These are phyloP conservation scores for Adelognathus sp. DNA, from an alignment of 2,888 invertebrate species.

Conservation along the genomic window DNA sequence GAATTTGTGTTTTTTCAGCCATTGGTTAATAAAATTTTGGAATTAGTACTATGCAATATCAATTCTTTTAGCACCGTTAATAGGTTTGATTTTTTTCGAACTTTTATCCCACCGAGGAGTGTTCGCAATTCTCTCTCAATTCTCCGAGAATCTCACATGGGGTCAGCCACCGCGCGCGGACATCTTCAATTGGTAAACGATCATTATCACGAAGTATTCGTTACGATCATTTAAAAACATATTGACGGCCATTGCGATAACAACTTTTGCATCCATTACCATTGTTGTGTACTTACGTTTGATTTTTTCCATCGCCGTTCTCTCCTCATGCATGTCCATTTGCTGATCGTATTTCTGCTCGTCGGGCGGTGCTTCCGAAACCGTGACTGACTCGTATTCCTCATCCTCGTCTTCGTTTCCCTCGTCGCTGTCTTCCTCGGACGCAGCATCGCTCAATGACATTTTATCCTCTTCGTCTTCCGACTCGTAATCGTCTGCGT, in stretches of 20 bases:
- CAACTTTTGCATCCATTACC: neutral
- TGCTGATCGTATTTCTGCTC: constrained; percentile 81
- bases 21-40: too few species aligned
- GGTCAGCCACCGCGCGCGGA: too few species aligned
- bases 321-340: constrained; percentile 90
- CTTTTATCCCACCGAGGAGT: too few species aligned
- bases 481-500: constrained; percentile 81
- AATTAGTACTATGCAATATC: too few species aligned
- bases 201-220: too few species aligned
- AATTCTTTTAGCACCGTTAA: too few species aligned
- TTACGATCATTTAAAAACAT: too few species aligned
- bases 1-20: too few species aligned
- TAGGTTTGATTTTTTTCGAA: too few species aligned
- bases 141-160: too few species aligned
- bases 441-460: constrained; percentile 73
- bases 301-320: constrained; percentile 87
- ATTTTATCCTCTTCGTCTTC: constrained; percentile 81
- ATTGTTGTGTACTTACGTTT: constrained; percentile 81
- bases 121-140: too few species aligned
- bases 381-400: constrained; percentile 85
- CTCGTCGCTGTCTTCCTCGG: constrained; percentile 69
- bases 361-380: constrained; percentile 76
- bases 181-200: too few species aligned
- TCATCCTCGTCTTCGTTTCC: constrained; percentile 84
- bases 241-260: neutral